Base-by-base conservation (phyloP, 2,888 invertebrate species). In the Vannuccia rotundouncinata region DNA sequence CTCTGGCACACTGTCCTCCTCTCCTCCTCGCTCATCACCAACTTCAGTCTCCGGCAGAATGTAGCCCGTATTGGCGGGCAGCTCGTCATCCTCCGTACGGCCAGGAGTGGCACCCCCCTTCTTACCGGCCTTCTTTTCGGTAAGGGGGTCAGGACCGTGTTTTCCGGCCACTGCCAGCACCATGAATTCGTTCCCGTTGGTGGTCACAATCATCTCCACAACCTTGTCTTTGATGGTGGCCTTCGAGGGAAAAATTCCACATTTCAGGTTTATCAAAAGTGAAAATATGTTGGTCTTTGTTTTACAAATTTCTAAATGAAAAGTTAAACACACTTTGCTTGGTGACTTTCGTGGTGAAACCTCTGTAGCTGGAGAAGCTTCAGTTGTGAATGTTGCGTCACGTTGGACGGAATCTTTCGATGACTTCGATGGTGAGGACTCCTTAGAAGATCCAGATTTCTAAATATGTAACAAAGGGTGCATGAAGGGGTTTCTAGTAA, bases 101-200 rank as follows among this genome's bases (percentile, higher is more conserved):
- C n/a, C n/a, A n/a, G n/a, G n/a, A n/a, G n/a, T n/a, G n/a, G n/a
- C n/a, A n/a, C n/a, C n/a, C 17, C 45, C 45, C 45, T 45, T 45
- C 10, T 5, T 17, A 10, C 45, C 45, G 10, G 5, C 17, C 45
- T 45, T 45, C 45, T 45, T 45, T 5, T 17, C 10, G 10, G 45
- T 5, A 45, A 17, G 5, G 45, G 45, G 45, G 45, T 5, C 17
- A 10, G 45, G 45, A 17, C 45, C 45, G 45, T 45, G 45, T 45
- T 84, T 84, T n/a, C 85, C 85, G 0, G 85, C 85, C n/a, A 84
- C 85, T 5, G 84, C 85, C 79, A 86, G 83, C 1, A 87, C 85
- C 81, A 85, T 86, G 82, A 87, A 87, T 22, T 84, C 84, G 1
- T 86, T 86, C 10, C 87, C 87, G 77, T 84, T 85, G 17, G 84